Percentiles rank a stretch among this genome's conserved stretches.
phyloP scores from a whole-genome alignment of 2,888 invertebrate species.

The Hydrotaea cyrtoneurina region DNA sequence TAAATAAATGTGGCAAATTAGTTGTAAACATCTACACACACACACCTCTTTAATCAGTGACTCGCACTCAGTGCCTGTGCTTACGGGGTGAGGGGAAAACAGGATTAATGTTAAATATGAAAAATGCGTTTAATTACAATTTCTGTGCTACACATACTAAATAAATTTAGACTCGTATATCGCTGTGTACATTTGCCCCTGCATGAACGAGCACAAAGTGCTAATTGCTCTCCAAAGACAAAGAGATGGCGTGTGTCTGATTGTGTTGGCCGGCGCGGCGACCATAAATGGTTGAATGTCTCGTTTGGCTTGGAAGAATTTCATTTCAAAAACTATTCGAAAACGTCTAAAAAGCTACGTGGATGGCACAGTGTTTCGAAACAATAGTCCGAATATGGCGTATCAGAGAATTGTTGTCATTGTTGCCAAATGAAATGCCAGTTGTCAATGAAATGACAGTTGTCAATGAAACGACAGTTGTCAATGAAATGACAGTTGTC shows the following conservation, averaged over 20 bases:
- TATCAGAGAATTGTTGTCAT: no score
- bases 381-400: no score
- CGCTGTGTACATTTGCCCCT: neutral
- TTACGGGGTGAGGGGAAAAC: constrained; percentile 39
- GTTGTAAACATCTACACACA: constrained; percentile 10
- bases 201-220: constrained; percentile 6
- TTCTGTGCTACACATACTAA: constrained; percentile 28
- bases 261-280: neutral
- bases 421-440: no score
- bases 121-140: constrained; percentile 64
- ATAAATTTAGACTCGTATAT: constrained; percentile 22
- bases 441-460: no score
- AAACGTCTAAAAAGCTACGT: neutral
- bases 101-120: constrained; percentile 61
- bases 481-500: no score
- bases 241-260: constrained; percentile 3
- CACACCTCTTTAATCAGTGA: neutral
- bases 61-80: neutral
- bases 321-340: neutral
- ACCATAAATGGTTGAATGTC: neutral
- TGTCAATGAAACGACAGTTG: no score
- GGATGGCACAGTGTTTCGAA: neutral
- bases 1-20: constrained; percentile 45
- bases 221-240: constrained; percentile 19
- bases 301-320: constrained; percentile 13